Percentiles rank a stretch among this genome's conserved stretches.
Conservation (phyloP, 2,113 vertebrate species). For the Phyllopteryx taeniolatus region DNA sequence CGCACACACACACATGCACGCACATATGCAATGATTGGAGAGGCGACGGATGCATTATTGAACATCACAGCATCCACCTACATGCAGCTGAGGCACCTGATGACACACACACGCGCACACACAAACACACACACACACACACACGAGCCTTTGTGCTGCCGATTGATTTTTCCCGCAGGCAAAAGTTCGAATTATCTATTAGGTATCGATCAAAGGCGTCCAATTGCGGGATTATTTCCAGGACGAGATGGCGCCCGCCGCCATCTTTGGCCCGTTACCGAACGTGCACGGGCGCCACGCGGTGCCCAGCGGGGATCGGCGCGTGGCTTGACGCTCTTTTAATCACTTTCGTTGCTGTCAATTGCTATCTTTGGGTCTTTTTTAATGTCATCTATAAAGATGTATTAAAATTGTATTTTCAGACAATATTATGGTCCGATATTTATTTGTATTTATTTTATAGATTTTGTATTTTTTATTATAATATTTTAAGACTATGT, state of each 20-base stretch:
- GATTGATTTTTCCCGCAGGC: no score
- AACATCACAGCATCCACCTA: constrained; percentile 74
- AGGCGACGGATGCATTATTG: constrained; percentile 60
- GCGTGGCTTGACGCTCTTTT: constrained; percentile 32
- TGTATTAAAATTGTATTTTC: no score
- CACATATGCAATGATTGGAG: constrained; percentile 14
- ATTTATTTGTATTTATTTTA: no score
- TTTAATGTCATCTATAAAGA: constrained; percentile 25
- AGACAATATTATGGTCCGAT: no score
- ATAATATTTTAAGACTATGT: no score
- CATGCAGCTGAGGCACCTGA: constrained; percentile 73
- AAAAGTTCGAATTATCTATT: neutral
- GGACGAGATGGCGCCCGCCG: neutral
- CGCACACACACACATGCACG: neutral
- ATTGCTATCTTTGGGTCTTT: constrained; percentile 54
- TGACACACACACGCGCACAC: neutral
- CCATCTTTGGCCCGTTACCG: constrained; percentile 34
- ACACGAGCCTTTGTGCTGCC: no score
- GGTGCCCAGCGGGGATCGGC: constrained; percentile 6
- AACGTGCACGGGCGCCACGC: constrained; percentile 18
- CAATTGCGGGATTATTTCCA: neutral
- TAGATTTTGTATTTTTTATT: no score
- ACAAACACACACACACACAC: no score
- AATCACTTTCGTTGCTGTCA: constrained; percentile 55
- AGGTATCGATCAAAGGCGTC: neutral